phyloP scores from a whole-genome alignment of 2,113 vertebrate species.

The Paramisgurnus dabryanus region DNA sequence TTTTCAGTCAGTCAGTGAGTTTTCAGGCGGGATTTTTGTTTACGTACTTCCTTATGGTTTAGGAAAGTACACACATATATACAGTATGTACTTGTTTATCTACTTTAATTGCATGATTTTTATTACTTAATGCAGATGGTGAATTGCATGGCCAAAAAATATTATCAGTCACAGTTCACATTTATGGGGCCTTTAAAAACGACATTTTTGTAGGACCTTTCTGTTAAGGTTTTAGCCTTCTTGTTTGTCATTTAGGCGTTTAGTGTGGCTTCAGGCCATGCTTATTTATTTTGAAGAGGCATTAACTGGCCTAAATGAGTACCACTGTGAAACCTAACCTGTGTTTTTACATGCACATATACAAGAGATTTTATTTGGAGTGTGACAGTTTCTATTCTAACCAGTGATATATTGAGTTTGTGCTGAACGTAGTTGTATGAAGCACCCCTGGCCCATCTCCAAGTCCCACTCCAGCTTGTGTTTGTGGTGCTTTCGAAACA shows the following conservation, averaged over 20 bases:
- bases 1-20: too few species aligned
- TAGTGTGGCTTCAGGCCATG: neutral
- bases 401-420: neutral
- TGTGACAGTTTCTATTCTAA: neutral
- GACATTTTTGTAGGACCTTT: too few species aligned
- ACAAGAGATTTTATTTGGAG: slow-evolving; percentile 19
- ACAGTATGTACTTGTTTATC: too few species aligned
- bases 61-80: too few species aligned
- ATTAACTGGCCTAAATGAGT: slow-evolving; percentile 14
- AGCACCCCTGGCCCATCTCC: slow-evolving; percentile 56
- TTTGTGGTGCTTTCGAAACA: slow-evolving; percentile 69
- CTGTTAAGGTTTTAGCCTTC: neutral
- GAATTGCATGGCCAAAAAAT: too few species aligned
- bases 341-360: neutral
- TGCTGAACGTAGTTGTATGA: slow-evolving; percentile 70
- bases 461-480: slow-evolving; percentile 66
- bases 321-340: slow-evolving; percentile 9
- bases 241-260: neutral
- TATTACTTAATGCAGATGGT: too few species aligned
- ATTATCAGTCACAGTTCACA: too few species aligned
- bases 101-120: too few species aligned
- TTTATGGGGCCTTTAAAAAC: too few species aligned
- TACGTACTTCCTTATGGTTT: too few species aligned
- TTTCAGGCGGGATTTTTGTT: too few species aligned
- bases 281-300: slow-evolving; percentile 7